These are phyloP conservation scores for Lycophotia porphyrea DNA, from an alignment of 2,888 invertebrate genomes.

Conservation along the genomic window DNA sequence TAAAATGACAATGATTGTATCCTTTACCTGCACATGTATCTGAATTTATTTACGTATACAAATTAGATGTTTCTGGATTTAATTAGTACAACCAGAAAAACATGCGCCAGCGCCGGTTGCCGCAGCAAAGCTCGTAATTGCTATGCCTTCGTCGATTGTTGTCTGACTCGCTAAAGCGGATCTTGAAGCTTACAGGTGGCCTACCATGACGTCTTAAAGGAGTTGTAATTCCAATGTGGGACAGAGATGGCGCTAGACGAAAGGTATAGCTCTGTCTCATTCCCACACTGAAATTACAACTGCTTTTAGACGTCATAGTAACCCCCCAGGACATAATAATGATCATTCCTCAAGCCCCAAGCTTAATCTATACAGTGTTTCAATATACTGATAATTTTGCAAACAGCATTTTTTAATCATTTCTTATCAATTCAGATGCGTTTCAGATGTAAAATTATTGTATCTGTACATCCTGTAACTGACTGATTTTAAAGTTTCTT, in stretches of 20 bases:
- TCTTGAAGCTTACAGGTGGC: neutral
- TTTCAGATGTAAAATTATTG: neutral
- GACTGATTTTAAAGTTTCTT: neutral
- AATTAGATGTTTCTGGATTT: too few species aligned
- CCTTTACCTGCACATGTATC: neutral
- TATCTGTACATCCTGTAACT: neutral
- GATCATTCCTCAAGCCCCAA: neutral
- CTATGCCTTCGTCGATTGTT: neutral
- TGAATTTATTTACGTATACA: too few species aligned
- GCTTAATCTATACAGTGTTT: neutral
- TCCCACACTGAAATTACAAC: too few species aligned
- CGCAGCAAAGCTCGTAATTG: neutral
- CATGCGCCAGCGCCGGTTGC: neutral
- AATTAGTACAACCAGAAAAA: too few species aligned
- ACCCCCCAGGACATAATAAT: too few species aligned
- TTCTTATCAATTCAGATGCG: neutral
- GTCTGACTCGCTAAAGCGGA: neutral
- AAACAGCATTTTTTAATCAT: neutral
- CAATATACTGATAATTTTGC: neutral
- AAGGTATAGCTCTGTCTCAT: too few species aligned
- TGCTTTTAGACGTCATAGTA: too few species aligned
- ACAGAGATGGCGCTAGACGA: too few species aligned
- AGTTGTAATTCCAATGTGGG: too few species aligned
- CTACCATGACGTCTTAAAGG: too few species aligned
- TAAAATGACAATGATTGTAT: conserved; percentile 2